These are phyloP conservation scores for Schizotus pectinicornis DNA, from an alignment of 2,888 invertebrate species.

Conservation along the genomic window DNA sequence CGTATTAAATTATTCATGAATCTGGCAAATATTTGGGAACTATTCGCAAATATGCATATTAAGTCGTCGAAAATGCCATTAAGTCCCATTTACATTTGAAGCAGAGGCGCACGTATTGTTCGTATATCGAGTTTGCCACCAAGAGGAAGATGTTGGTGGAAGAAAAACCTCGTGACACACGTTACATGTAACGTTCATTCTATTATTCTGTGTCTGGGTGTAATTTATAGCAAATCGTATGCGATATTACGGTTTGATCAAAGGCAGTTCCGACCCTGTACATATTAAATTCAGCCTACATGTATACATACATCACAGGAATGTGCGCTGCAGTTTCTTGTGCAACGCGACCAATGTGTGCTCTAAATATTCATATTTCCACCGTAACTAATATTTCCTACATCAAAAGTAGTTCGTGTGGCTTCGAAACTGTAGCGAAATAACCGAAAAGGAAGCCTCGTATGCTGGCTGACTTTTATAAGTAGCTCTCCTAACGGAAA, in stretches of 20 bases:
- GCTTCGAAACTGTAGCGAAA: no score
- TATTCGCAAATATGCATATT: no score
- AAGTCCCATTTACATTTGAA: no score
- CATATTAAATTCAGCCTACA: conserved; percentile 6
- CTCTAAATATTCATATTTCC: conserved; percentile 23
- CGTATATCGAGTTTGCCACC: not conserved
- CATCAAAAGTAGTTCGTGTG: not conserved
- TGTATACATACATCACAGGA: not conserved
- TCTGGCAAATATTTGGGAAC: no score
- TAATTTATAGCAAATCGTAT: conserved; percentile 8
- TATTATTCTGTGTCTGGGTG: conserved; percentile 7
- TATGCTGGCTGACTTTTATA: no score
- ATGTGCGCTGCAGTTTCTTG: conserved; percentile 14
- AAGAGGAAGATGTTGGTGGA: not conserved
- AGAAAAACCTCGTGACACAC: conserved; percentile 3
- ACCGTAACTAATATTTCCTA: conserved; percentile 17
- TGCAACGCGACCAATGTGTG: no score
- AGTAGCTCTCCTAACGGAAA: no score
- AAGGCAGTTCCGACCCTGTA: conserved; percentile 14
- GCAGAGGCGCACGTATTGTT: no score
- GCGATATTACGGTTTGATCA: conserved; percentile 9
- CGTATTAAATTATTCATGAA: no score
- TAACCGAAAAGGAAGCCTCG: no score
- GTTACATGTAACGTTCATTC: conserved; percentile 6
- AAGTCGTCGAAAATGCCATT: no score